These are phyloP conservation scores for Hyposmocoma kahamanoa DNA, from an alignment of 1,140 invertebrate species.

Conservation along the genomic window DNA sequence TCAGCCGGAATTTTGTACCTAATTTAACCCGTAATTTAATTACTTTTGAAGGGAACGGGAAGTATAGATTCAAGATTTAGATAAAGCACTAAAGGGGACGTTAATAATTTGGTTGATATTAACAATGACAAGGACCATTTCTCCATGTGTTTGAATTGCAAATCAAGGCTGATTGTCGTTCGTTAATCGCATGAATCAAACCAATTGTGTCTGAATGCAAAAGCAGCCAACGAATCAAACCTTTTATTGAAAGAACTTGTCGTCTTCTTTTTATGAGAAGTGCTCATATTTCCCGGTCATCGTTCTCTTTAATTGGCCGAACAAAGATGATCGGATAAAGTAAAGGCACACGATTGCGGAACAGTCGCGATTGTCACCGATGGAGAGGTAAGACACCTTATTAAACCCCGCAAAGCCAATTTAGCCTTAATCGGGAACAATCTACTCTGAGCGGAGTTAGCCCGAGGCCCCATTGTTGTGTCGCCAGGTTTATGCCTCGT, in stretches of 20 bases:
- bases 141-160: too few relatives aligned
- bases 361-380: slow-evolving; percentile 21
- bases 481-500: slow-evolving; percentile 28
- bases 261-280: too few relatives aligned
- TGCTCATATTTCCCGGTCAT: not conserved
- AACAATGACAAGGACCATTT: too few relatives aligned
- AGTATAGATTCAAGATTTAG: slow-evolving; percentile 19
- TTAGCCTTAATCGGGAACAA: slow-evolving; percentile 46
- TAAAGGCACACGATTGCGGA: not conserved
- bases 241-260: too few relatives aligned
- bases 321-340: not conserved
- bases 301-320: not conserved
- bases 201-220: too few relatives aligned
- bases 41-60: slow-evolving; percentile 16
- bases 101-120: too few relatives aligned
- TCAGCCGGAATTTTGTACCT: slow-evolving; percentile 38
- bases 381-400: slow-evolving; percentile 27
- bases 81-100: too few relatives aligned
- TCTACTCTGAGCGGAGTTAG: slow-evolving; percentile 28
- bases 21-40: slow-evolving; percentile 40
- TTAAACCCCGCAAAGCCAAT: slow-evolving; percentile 38
- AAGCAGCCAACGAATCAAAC: too few relatives aligned
- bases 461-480: slow-evolving; percentile 40
- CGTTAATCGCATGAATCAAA: too few relatives aligned
- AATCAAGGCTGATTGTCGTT: too few relatives aligned